Evolutionary conservation across 2,113 vertebrate genomes (phyloP).

Genomic region (Ptilonorhynchus violaceus): DNA sequence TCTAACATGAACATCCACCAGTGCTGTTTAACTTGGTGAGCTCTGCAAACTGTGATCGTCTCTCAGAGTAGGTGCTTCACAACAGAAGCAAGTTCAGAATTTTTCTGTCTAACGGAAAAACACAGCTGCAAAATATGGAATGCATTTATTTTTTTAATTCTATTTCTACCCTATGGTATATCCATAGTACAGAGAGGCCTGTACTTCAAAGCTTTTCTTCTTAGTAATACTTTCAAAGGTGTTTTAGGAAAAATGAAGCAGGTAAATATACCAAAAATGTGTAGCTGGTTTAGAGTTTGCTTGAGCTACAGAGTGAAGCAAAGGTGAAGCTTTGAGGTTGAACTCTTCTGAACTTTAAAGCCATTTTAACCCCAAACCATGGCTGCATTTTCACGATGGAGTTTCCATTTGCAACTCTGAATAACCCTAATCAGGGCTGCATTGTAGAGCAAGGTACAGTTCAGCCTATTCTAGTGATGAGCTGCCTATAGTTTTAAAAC

Average conservation of each 20-base stretch:
- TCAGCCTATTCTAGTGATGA: not conserved
- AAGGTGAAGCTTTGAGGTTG: not conserved
- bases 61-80: not conserved
- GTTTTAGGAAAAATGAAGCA: not conserved
- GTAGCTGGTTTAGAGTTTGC: not conserved
- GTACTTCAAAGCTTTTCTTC: not conserved
- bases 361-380: not conserved
- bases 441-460: not conserved
- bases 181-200: not conserved
- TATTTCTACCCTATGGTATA: not conserved
- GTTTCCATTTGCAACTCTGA: not conserved
- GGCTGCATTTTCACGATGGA: not conserved
- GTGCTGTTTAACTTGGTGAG: not conserved
- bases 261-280: not conserved
- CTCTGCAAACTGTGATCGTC: not conserved
- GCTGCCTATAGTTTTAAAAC: not conserved
- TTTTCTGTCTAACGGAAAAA: not conserved
- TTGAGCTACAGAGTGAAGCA: not conserved
- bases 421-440: not conserved
- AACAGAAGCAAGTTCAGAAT: not conserved
- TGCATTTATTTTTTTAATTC: not conserved
- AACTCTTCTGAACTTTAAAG: not conserved
- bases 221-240: not conserved
- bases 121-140: not conserved
- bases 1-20: not conserved